A percentile compares a stretch with the other conserved stretches of the same genome.
These are phyloP conservation scores for Ooceraea biroi DNA, from an alignment of 1,140 invertebrate species.

Conservation along the genomic window DNA sequence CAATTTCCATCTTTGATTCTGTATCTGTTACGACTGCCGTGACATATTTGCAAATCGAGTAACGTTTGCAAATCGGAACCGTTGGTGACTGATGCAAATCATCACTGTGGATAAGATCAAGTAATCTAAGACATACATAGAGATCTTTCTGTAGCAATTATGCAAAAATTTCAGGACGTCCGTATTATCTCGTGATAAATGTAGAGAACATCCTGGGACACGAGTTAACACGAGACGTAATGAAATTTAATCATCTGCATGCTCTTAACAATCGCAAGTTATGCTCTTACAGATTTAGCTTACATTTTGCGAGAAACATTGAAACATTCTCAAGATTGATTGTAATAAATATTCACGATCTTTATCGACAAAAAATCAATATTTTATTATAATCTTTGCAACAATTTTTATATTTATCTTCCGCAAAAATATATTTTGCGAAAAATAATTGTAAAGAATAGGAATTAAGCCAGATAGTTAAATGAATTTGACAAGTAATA, in stretches of 20 bases:
- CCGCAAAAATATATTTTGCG: not conserved
- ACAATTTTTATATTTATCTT: too few species aligned
- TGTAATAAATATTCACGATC: not conserved
- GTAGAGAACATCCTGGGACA: not conserved
- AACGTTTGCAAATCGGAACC: conserved; percentile 13
- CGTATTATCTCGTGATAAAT: conserved; percentile 25
- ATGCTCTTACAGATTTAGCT: too few species aligned
- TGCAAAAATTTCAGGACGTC: not conserved
- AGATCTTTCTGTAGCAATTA: not conserved
- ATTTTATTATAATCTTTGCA: too few species aligned
- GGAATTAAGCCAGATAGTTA: not conserved
- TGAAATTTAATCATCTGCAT: conserved; percentile 1
- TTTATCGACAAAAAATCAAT: too few species aligned
- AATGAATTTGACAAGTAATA: not conserved
- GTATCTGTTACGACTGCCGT: not conserved
- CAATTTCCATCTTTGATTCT: conserved; percentile 42
- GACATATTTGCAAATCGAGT: conserved; percentile 21
- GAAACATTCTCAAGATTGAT: not conserved
- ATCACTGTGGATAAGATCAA: conserved; percentile 6
- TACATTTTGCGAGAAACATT: not conserved
- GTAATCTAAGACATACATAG: not conserved
- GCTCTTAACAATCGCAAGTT: not conserved
- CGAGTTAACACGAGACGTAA: conserved; percentile 10
- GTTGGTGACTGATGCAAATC: conserved; percentile 1
- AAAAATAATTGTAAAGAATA: not conserved